Percentiles rank a stretch among this genome's conserved stretches.
Evolutionary conservation across 2,113 vertebrate genomes (phyloP).

Genomic region (Daubentonia madagascariensis): DNA sequence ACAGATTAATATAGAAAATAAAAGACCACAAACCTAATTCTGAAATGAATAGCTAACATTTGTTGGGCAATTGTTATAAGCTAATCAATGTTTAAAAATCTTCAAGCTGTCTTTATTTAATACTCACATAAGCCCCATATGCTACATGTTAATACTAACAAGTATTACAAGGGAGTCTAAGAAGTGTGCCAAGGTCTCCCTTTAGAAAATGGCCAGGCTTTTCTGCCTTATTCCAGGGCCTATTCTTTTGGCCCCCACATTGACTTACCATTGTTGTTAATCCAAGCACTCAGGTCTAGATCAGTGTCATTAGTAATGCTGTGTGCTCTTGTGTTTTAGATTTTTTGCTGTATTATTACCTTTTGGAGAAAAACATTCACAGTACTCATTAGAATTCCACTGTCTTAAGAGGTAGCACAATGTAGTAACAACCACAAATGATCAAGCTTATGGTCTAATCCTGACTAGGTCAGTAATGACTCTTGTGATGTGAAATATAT

Average conservation of each 20-base stretch:
- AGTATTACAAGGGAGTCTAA: background rate
- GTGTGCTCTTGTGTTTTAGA: background rate
- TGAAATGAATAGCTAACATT: background rate
- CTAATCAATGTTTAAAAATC: background rate
- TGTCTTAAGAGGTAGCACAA: background rate
- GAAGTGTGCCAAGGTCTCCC: background rate
- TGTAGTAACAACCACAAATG: background rate
- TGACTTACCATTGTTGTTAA: background rate
- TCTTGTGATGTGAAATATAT: background rate
- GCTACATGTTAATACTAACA: no score
- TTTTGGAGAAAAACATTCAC: background rate
- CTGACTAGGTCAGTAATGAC: background rate
- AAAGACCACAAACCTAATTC: background rate
- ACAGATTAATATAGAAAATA: background rate
- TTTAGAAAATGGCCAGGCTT: background rate
- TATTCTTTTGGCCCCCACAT: rapidly evolving
- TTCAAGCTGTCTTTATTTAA: background rate
- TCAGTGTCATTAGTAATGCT: background rate
- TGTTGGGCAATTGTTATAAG: background rate
- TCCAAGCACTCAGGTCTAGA: background rate
- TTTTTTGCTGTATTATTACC: background rate
- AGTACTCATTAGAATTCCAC: background rate
- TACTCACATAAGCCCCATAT: background rate
- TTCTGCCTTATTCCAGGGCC: background rate
- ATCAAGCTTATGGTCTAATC: background rate